Percentiles rank a stretch among this genome's conserved stretches.
Evolutionary conservation across 2,888 invertebrate genomes (phyloP).

Genomic region (Apotomis turbidana): DNA sequence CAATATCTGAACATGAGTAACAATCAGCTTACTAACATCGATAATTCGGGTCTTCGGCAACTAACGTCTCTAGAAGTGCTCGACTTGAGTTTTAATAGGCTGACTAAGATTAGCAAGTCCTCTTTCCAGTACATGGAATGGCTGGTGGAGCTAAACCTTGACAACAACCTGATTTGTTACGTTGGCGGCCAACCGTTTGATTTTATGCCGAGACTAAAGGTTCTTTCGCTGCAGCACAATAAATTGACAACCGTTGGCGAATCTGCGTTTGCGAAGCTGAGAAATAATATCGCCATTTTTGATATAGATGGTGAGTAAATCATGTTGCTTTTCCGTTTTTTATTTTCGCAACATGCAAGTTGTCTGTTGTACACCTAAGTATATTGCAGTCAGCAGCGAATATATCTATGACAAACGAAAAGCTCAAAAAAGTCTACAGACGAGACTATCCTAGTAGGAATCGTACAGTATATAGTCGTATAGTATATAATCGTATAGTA

Average conservation of each 20-base stretch:
- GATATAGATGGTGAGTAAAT: slow-evolving; percentile 90
- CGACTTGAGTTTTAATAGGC: slow-evolving; percentile 91
- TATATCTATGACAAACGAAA: too few relatives aligned
- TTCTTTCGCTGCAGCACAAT: slow-evolving; percentile 90
- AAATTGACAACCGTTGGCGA: slow-evolving; percentile 89
- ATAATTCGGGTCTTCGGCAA: slow-evolving; percentile 89
- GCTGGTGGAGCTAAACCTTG: slow-evolving; percentile 93
- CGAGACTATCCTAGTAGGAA: too few relatives aligned
- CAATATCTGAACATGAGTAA: slow-evolving; percentile 92
- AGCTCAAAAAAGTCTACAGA: too few relatives aligned
- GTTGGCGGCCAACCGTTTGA: slow-evolving; percentile 92
- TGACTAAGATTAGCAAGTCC: slow-evolving; percentile 88
- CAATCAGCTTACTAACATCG: slow-evolving; percentile 89
- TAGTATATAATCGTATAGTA: too few relatives aligned
- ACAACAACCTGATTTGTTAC: slow-evolving; percentile 92
- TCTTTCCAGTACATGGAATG: slow-evolving; percentile 90
- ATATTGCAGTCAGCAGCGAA: too few relatives aligned
- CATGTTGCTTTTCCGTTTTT: too few relatives aligned
- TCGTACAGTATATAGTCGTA: too few relatives aligned
- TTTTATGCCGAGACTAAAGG: slow-evolving; percentile 92
- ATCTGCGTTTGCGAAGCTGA: slow-evolving; percentile 88
- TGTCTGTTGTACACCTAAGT: too few relatives aligned
- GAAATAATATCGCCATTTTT: slow-evolving; percentile 91
- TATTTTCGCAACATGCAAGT: too few relatives aligned
- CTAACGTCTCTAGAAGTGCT: slow-evolving; percentile 92